Conservation (phyloP, 2,888 invertebrate species). For the Drosophila stalkeri region DNA sequence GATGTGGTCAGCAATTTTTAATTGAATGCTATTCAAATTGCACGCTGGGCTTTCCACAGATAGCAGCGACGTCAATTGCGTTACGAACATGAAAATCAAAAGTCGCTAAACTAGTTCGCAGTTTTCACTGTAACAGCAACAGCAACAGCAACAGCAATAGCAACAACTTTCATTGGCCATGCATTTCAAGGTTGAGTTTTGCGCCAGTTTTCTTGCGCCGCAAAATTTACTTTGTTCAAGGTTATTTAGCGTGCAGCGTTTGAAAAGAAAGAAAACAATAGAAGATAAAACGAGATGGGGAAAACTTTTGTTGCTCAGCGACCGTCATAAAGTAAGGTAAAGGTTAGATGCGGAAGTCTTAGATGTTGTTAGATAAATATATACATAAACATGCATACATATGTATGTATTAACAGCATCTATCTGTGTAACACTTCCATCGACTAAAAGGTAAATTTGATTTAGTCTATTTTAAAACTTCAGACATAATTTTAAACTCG, state of each 20-base stretch:
- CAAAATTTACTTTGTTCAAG: constrained; percentile 38
- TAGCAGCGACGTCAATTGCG: constrained; percentile 35
- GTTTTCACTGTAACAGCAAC: constrained; percentile 47
- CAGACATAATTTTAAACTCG: neutral
- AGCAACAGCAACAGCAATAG: constrained; percentile 12
- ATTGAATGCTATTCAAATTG: constrained; percentile 51
- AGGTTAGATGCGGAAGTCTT: neutral
- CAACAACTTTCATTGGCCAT: constrained; percentile 55
- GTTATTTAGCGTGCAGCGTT: constrained; percentile 17
- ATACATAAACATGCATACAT: neutral
- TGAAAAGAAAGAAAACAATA: neutral
- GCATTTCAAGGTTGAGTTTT: constrained; percentile 55
- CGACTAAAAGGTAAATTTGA: neutral
- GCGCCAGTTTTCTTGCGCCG: constrained; percentile 37
- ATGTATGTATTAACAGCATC: neutral
- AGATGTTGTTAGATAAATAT: neutral
- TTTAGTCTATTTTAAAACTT: neutral
- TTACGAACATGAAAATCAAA: constrained; percentile 38
- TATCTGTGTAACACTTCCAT: neutral
- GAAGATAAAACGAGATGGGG: neutral
- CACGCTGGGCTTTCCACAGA: constrained; percentile 42
- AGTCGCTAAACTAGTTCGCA: constrained; percentile 54
- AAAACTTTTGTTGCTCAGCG: neutral
- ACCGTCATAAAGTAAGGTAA: neutral
- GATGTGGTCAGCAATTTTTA: constrained; percentile 38